Evolutionary conservation across 2,888 invertebrate genomes (phyloP), one percentile per base, ranked within the genome.

Genomic region (Brachyopa scutellaris): DNA sequence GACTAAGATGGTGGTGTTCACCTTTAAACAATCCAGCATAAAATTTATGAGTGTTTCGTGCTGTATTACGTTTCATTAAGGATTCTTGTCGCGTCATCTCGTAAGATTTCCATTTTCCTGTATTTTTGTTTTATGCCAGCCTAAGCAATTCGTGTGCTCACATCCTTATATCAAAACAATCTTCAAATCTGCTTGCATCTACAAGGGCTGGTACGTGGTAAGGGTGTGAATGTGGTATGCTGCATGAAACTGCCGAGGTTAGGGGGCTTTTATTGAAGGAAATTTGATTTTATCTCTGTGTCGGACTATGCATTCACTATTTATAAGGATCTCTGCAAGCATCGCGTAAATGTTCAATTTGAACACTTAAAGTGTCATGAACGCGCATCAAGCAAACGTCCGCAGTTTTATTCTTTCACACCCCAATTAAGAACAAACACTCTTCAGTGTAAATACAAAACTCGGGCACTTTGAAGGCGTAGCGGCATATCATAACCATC

Each of bases 21-120:
- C 80, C 76, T 76, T 47, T 57, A 38, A 21, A 74, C 38, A 19
- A 33, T 36, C 40, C 49, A 11, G 9, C 11, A 0, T 8, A 31
- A 59, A 51, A 29, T 49, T 69, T 69, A 62, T 76, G 76, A 59
- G 76, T 31, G 64, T 76, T n/a, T 80, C 69, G 80, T 76, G 69
- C 76, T 70, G 69, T 64, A 64, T 57, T 57, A 80, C 79, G 61
- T 74, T 47, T 31, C 61, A 80, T 80, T 76, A 69, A 45, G 76
- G 29, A 80, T 80, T 80, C 69, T 53, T 36, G 76, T 76, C 80
- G 29, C 69, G 69, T 80, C 69, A 61, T 38, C 55, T 57, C 15
- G 33, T 59, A 47, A 55, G 73, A 69, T 62, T 74, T 74, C 47
- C 33, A 29, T 70, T 57, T 66, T 45, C 11, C n/a, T 5, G 26